Conservation (phyloP, 1,140 invertebrate genomes). For the Coelopa frigida region DNA sequence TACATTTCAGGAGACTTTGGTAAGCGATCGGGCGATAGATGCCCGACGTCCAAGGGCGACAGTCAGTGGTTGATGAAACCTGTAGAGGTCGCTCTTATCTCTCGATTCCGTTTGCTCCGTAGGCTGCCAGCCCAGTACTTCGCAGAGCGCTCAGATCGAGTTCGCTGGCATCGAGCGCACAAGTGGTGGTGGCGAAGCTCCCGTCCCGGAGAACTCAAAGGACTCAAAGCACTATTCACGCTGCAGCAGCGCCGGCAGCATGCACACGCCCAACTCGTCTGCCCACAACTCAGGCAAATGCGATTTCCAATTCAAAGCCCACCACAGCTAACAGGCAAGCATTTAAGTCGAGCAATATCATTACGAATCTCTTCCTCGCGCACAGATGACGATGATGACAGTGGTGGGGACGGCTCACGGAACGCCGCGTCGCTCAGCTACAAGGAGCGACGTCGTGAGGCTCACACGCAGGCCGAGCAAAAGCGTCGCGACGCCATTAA, state of each 20-base stretch:
- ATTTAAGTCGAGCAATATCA: background rate
- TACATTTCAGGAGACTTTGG: no score
- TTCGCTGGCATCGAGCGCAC: no score
- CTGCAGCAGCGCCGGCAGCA: conserved; percentile 75
- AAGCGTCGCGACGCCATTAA: conserved; percentile 95
- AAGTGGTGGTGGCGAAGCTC: no score
- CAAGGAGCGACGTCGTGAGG: conserved; percentile 87
- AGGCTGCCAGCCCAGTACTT: no score
- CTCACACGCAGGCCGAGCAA: conserved; percentile 95
- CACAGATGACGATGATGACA: conserved; percentile 69
- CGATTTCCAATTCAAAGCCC: conserved; percentile 7
- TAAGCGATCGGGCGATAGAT: no score
- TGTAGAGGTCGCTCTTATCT: no score
- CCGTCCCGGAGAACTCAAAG: no score
- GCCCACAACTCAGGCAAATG: conserved; percentile 73
- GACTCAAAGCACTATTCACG: conserved; percentile 58
- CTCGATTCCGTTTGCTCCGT: no score
- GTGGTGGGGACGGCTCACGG: conserved; percentile 64
- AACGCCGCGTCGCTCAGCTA: conserved; percentile 66
- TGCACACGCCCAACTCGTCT: conserved; percentile 74
- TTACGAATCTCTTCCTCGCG: conserved; percentile 10
- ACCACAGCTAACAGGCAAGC: background rate
- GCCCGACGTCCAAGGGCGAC: no score
- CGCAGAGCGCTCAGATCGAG: no score
- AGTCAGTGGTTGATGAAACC: no score